These are phyloP conservation scores for Tolmerus cingulatus DNA, from an alignment of 2,888 invertebrate species.

Conservation along the genomic window DNA sequence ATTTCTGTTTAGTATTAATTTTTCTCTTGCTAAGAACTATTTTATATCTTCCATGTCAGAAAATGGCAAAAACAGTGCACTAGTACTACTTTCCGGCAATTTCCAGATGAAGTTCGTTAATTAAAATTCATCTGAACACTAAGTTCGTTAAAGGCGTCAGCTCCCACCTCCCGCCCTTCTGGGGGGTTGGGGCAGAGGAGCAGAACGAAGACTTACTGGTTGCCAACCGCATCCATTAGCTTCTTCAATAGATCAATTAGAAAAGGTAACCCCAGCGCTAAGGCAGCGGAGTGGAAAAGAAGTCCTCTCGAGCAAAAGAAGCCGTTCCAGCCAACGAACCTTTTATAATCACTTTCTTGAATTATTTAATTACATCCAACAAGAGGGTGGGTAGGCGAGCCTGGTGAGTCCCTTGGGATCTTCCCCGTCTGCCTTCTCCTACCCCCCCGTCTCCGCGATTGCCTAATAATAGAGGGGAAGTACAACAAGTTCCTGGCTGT, in stretches of 20 bases:
- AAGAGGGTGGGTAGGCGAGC: background rate
- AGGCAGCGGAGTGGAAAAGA: background rate
- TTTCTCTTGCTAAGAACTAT: background rate
- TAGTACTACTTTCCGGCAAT: background rate
- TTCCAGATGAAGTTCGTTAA: constrained; percentile 15
- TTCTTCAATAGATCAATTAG: constrained; percentile 33
- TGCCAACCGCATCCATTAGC: constrained; percentile 34
- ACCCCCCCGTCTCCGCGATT: background rate
- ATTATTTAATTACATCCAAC: constrained; percentile 39
- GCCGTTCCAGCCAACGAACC: constrained; percentile 10
- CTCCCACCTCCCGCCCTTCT: background rate
- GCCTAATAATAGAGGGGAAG: background rate
- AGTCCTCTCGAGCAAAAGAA: constrained; percentile 6
- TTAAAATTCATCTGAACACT: constrained; percentile 5
- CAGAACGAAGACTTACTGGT: background rate
- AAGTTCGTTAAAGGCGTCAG: constrained; percentile 12
- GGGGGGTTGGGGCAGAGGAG: background rate
- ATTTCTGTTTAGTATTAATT: background rate
- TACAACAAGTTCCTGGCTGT: constrained; percentile 36
- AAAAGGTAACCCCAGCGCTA: constrained; percentile 16
- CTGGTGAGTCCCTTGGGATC: background rate
- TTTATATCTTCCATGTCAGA: background rate
- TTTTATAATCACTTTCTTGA: constrained; percentile 38
- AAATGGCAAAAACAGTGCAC: background rate
- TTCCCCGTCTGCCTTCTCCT: background rate